These are phyloP conservation scores for Drosophila leontia DNA, from an alignment of 1,140 invertebrate species.

Conservation along the genomic window DNA sequence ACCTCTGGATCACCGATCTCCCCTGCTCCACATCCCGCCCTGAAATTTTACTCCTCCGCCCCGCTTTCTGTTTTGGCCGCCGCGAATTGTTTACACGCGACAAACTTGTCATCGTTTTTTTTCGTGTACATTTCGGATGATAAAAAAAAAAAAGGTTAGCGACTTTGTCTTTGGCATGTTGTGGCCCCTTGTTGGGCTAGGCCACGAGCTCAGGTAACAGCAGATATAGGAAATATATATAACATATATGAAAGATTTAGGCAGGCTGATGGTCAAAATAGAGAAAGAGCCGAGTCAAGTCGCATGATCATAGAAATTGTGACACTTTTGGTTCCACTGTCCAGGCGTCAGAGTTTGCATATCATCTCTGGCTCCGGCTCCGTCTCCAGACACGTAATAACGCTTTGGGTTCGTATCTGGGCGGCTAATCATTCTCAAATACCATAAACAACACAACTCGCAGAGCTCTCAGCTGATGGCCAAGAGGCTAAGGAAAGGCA, in stretches of 20 bases:
- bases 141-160: constrained; percentile 77
- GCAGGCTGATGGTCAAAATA: constrained; percentile 15
- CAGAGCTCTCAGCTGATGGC: constrained; percentile 45
- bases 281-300: constrained; percentile 29
- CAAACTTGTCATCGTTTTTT: constrained; percentile 75
- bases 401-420: constrained; percentile 62
- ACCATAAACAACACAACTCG: constrained; percentile 74
- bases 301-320: constrained; percentile 63
- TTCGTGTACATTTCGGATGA: constrained; percentile 55
- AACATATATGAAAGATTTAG: not conserved
- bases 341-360: constrained; percentile 52
- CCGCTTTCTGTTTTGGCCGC: constrained; percentile 69
- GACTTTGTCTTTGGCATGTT: constrained; percentile 63
- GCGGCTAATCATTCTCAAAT: constrained; percentile 76
- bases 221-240: constrained; percentile 25
- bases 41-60: constrained; percentile 38
- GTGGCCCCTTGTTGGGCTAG: constrained; percentile 69
- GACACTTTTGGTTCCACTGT: constrained; percentile 47
- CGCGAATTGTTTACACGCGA: constrained; percentile 81
- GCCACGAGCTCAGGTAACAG: constrained; percentile 66
- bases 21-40: not conserved
- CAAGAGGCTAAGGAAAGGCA: constrained; percentile 13
- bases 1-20: not conserved
- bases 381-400: constrained; percentile 59
- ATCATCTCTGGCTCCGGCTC: constrained; percentile 19